Conservation (phyloP, 2,113 vertebrate genomes). For the Chamaea fasciata region DNA sequence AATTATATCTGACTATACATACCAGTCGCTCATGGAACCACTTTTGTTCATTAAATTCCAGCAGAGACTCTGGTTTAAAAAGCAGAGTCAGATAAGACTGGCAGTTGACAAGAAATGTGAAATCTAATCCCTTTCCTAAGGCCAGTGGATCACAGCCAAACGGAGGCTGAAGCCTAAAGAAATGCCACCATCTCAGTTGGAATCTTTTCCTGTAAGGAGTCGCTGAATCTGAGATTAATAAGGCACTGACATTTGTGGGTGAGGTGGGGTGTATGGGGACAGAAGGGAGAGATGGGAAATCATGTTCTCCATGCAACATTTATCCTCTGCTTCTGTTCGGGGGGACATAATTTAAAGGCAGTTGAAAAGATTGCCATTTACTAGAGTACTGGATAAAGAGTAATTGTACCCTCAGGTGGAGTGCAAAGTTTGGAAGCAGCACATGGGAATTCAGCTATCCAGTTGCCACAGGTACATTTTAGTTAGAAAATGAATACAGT, state of each 20-base stretch:
- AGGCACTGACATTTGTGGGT: background rate
- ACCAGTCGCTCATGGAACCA: constrained; percentile 51
- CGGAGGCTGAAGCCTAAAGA: constrained; percentile 27
- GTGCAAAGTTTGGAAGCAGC: background rate
- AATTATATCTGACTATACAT: constrained; percentile 20
- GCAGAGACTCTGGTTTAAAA: constrained; percentile 47
- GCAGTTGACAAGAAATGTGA: constrained; percentile 50
- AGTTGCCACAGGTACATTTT: background rate
- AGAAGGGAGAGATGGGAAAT: background rate
- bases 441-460: background rate
- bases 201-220: background rate
- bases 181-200: constrained; percentile 15
- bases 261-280: no score
- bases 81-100: background rate
- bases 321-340: background rate
- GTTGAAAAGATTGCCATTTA: background rate
- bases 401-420: background rate
- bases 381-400: background rate
- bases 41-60: constrained; percentile 56
- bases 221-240: background rate
- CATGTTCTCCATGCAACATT: background rate
- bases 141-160: constrained; percentile 51
- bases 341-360: background rate
- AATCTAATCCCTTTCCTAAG: constrained; percentile 43
- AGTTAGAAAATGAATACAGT: background rate